Conservation (phyloP, 2,888 invertebrate genomes). For the Callyntrura guangdongensis region DNA sequence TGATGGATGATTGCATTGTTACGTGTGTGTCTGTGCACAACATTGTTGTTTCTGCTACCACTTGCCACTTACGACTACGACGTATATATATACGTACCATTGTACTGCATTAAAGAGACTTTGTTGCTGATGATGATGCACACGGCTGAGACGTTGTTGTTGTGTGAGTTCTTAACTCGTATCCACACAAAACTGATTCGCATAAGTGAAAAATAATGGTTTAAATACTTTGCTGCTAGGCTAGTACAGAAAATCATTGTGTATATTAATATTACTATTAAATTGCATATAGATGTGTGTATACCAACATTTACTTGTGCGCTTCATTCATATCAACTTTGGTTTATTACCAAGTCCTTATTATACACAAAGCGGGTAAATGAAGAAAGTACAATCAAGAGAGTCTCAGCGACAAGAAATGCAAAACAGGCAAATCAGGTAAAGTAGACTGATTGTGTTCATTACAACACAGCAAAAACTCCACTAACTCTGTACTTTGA, state of each 20-base stretch:
- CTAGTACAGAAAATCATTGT: constrained; percentile 2
- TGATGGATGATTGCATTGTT: constrained; percentile 27
- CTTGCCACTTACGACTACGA: too few relatives aligned
- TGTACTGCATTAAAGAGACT: neutral
- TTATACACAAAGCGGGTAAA: neutral
- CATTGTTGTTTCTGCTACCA: neutral
- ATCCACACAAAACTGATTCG: neutral
- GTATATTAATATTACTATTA: constrained; percentile 8
- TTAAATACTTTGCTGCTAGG: constrained; percentile 22
- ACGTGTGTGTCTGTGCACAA: neutral
- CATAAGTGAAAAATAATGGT: constrained; percentile 25
- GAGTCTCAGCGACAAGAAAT: neutral
- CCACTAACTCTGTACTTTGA: neutral
- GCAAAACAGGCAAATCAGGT: constrained; percentile 12
- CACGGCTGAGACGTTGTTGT: too few relatives aligned
- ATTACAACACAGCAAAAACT: constrained; percentile 1
- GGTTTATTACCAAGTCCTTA: neutral
- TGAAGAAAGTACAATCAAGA: neutral
- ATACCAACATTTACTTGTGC: neutral
- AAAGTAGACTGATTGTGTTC: constrained; percentile 19
- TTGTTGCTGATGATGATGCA: neutral
- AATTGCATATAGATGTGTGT: neutral
- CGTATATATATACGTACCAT: too few relatives aligned
- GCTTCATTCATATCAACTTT: constrained; percentile 30
- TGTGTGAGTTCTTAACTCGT: neutral